Base-by-base conservation (phyloP, 1,140 invertebrate species). In the Dinothrombium tinctorium region DNA sequence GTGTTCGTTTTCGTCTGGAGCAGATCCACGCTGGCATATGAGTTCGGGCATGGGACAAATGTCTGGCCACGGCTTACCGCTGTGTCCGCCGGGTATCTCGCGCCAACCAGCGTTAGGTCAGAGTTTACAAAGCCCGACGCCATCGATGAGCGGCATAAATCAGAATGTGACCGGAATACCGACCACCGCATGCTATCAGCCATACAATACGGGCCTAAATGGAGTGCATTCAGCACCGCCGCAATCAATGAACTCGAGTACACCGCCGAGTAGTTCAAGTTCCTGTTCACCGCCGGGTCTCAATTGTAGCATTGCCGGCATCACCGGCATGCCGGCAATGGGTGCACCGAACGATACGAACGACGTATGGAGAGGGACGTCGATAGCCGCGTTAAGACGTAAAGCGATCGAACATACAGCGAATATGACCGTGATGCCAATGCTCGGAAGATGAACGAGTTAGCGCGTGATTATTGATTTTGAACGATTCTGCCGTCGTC, bases 21-120 rank as follows among this genome's bases (percentile, higher is more conserved):
- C 54, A 8, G 76, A 80, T 50, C 60, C 70, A 37, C 68, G 76
- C 53, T 82, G 77, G 78, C 65, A 69, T 43, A 44, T 42, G 45
- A 20, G 19, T 12, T 25, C 33, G 22, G 26, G 25, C 21, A 36
- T 36, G 12, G 17, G n/a, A 32, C n/a, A 4, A 32, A 14, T 32
- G 29, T 32, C 17, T 32, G n/a, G 17, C 29, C 17, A 14, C 29
- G n/a, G 29, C 5, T 32, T 32, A 32, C n/a, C 17, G 5, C 5
- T 32, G 4, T 12, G 17, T 32, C n/a, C 17, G 5, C 5, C 4
- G n/a, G 4, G 5, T 14, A 32, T 5, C 17, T 5, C 5, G 17
- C 12, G 17, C 17, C n/a, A 7, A 12, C n/a, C 29, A 32, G 17
- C n/a, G 29, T 6, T 32, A 32, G 12, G 17, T 6, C n/a, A 17